These are phyloP conservation scores for Galago senegalensis DNA, from an alignment of 2,797 vertebrate species.

Conservation along the genomic window DNA sequence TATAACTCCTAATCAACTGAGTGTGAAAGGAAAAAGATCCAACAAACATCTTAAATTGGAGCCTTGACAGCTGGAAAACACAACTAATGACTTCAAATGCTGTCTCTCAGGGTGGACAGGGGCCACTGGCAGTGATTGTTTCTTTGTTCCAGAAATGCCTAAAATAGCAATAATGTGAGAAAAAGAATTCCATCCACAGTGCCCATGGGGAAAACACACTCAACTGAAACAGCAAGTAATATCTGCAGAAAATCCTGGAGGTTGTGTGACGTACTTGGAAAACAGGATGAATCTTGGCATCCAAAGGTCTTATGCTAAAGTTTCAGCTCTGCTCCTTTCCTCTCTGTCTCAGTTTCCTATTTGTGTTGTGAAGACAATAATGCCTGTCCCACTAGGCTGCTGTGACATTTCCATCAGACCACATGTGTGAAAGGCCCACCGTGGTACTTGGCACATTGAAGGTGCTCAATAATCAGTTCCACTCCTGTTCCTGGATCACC, in stretches of 20 bases:
- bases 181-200: slow-evolving; percentile 53
- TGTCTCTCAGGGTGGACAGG: background rate
- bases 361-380: background rate
- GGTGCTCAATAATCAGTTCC: background rate
- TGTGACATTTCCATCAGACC: background rate
- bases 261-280: background rate
- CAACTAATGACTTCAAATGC: slow-evolving; percentile 19
- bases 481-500: background rate
- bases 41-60: background rate
- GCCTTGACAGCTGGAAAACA: slow-evolving; percentile 31
- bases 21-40: background rate
- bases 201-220: slow-evolving; percentile 46
- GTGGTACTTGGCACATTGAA: background rate
- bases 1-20: slow-evolving; percentile 1
- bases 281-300: background rate
- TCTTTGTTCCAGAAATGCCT: slow-evolving; percentile 59
- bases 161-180: slow-evolving; percentile 67
- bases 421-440: background rate
- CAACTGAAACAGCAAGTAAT: slow-evolving; percentile 52
- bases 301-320: slow-evolving; percentile 3
- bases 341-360: background rate
- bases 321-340: background rate
- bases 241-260: slow-evolving; percentile 40
- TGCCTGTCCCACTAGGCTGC: background rate
- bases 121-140: background rate